These are phyloP conservation scores for Sphinx pinastri DNA, from an alignment of 2,888 invertebrate species.

Conservation along the genomic window DNA sequence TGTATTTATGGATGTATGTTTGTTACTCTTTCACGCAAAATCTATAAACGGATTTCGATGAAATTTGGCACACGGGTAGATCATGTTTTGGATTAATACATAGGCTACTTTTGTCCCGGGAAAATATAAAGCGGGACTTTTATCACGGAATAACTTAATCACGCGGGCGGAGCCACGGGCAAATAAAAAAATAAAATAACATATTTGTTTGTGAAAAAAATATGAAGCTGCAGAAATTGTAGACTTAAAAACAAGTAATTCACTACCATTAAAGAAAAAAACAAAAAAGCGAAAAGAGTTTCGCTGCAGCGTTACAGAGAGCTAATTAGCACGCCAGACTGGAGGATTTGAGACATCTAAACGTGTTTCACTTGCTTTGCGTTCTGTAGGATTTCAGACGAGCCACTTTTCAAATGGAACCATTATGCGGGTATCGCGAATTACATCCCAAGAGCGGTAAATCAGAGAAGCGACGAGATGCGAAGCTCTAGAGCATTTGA, in stretches of 20 bases:
- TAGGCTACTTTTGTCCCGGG: too few species aligned
- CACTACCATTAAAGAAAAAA: background rate
- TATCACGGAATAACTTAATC: too few species aligned
- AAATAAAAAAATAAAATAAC: too few species aligned
- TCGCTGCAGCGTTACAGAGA: background rate
- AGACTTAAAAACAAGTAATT: background rate
- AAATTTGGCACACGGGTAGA: too few species aligned
- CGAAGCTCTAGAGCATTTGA: background rate
- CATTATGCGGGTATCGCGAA: background rate
- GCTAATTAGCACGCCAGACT: constrained; percentile 3
- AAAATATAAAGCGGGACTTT: too few species aligned
- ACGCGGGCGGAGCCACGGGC: too few species aligned
- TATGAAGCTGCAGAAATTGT: too few species aligned
- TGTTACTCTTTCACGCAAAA: too few species aligned
- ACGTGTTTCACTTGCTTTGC: constrained; percentile 11
- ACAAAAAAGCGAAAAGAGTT: background rate
- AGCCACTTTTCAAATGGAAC: constrained; percentile 17
- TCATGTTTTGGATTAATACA: too few species aligned
- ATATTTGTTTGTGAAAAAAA: too few species aligned
- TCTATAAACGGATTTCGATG: too few species aligned
- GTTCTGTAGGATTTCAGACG: constrained; percentile 3
- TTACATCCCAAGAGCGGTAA: constrained; percentile 6
- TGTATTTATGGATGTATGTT: too few species aligned
- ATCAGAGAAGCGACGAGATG: background rate
- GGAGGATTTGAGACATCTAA: background rate